Percentiles rank a stretch among this genome's conserved stretches.
Evolutionary conservation across 2,888 invertebrate species (phyloP).

Genomic region (Orchesellides sinensis): DNA sequence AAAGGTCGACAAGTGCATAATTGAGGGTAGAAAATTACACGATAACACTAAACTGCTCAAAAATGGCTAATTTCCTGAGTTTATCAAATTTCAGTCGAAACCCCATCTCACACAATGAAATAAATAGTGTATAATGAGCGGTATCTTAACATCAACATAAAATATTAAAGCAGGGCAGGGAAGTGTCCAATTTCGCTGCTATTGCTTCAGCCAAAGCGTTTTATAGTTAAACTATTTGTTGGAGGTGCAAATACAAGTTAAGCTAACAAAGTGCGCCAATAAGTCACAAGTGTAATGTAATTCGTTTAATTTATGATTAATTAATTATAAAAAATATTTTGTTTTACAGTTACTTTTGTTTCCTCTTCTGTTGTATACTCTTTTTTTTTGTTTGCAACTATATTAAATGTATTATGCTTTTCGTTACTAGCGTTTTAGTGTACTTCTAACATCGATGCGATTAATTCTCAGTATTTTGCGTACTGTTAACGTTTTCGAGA

Average conservation of each 20-base stretch:
- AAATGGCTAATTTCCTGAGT: no score
- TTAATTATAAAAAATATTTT: no score
- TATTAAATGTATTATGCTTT: no score
- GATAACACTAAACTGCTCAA: slow-evolving; percentile 13
- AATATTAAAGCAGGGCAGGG: not conserved
- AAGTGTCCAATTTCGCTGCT: not conserved
- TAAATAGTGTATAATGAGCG: no score
- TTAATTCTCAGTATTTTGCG: not conserved
- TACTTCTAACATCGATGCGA: slow-evolving; percentile 1
- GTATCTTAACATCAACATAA: no score
- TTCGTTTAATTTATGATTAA: no score
- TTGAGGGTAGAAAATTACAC: slow-evolving; percentile 31
- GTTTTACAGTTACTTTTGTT: not conserved
- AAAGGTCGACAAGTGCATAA: not conserved
- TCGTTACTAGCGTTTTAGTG: not conserved
- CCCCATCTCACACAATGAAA: not conserved
- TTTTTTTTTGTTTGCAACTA: slow-evolving; percentile 6
- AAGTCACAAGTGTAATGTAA: no score
- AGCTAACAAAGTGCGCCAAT: no score
- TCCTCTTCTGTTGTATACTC: not conserved
- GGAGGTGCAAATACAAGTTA: no score
- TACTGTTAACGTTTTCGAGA: slow-evolving; percentile 5
- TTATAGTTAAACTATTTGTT: no score
- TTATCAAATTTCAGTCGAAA: not conserved
- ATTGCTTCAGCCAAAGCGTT: not conserved